Conservation (phyloP, 2,888 invertebrate genomes). For the Ichneumoninae sp. region DNA sequence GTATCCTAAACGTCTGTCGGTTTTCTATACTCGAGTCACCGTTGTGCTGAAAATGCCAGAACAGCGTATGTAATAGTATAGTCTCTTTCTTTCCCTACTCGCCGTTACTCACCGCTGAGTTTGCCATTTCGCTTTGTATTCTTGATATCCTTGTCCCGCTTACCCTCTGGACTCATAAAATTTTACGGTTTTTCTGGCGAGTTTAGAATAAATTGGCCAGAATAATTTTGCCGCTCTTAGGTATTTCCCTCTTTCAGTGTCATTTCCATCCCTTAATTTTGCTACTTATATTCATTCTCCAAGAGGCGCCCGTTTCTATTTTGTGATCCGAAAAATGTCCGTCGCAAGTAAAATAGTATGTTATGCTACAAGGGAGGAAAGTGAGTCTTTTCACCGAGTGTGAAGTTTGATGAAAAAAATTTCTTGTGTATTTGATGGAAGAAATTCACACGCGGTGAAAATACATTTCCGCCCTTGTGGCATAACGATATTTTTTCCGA, state of each 20-base stretch:
- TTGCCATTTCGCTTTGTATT: conserved; percentile 47
- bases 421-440: no score
- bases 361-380: no score
- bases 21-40: conserved; percentile 27
- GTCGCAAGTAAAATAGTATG: no score
- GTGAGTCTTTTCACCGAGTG: no score
- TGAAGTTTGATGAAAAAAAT: no score
- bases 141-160: conserved; percentile 73
- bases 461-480: no score
- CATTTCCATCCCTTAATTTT: conserved; percentile 34
- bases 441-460: no score
- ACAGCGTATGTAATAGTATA: conserved; percentile 16
- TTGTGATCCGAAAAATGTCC: no score
- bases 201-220: conserved; percentile 78
- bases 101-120: conserved; percentile 17
- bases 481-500: no score
- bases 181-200: conserved; percentile 43
- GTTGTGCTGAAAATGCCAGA: conserved; percentile 17
- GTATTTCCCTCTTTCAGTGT: conserved; percentile 51
- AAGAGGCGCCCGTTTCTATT: conserved; percentile 32
- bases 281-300: conserved; percentile 36
- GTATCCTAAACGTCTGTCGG: conserved; percentile 47
- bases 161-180: conserved; percentile 49
- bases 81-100: conserved; percentile 30
- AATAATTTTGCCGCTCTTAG: conserved; percentile 67